Conservation (phyloP, 2,888 invertebrate species). For the Andrena flavipes region DNA sequence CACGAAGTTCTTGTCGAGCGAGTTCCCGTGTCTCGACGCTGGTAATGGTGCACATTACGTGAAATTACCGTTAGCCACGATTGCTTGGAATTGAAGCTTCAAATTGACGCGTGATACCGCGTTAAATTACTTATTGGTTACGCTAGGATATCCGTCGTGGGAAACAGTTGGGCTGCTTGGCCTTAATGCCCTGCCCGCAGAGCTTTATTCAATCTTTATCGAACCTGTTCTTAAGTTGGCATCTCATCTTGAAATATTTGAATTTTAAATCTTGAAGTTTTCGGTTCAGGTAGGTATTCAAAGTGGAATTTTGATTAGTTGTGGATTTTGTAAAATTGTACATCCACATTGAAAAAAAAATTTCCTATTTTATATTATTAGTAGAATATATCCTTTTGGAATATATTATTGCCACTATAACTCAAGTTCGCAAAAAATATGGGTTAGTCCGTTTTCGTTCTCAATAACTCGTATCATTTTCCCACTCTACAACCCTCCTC, state of each 20-base stretch:
- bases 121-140: conserved; percentile 30
- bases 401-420: too few species aligned
- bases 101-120: conserved; percentile 44
- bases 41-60: conserved; percentile 54
- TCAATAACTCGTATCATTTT: too few species aligned
- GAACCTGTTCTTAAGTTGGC: background rate
- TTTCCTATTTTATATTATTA: too few species aligned
- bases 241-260: background rate
- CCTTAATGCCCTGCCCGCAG: background rate
- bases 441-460: too few species aligned
- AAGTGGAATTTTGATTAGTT: too few species aligned
- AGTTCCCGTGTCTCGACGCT: conserved; percentile 33
- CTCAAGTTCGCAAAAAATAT: too few species aligned
- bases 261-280: too few species aligned
- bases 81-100: conserved; percentile 47
- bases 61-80: conserved; percentile 59
- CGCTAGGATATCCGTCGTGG: conserved; percentile 1
- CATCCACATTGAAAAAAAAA: too few species aligned
- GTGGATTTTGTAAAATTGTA: too few species aligned
- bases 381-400: too few species aligned
- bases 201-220: conserved; percentile 9
- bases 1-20: conserved; percentile 47
- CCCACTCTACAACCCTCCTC: too few species aligned
- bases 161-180: conserved; percentile 15
- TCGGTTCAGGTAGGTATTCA: too few species aligned